Base-by-base conservation (phyloP, 2,888 invertebrate species). In the Heliconius cydno region DNA sequence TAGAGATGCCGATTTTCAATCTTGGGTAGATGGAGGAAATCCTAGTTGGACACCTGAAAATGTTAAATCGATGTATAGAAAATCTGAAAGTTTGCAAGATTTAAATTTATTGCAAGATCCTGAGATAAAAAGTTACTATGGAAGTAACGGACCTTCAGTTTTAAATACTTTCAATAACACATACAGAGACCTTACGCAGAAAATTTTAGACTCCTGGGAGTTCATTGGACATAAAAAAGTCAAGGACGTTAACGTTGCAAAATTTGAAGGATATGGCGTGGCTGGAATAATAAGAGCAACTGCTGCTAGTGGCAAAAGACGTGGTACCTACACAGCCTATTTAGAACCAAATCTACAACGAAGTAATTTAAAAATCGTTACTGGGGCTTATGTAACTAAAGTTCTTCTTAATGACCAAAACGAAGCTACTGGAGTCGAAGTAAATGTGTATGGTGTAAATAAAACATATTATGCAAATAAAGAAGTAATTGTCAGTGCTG, bases 21-120 rank as follows among this genome's bases (percentile, higher is more conserved):
- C 86, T 38, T 96, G 96, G 96, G 91, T 91, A 22, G 85, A 89
- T 0, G 86, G 88, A 25, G 96, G 96, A 3, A 96, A 96, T 79
- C 71, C 84, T 0, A 95, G 95, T 10, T 96, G 96, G 96, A 83
- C 84, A 72, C 95, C 95, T 84, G 86, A 94, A 65, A 91, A 95
- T n/a, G 94, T 96, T 4, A 82, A 88, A 0, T 84, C 91, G 4
- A 96, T 95, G 83, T 95, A 92, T 25, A 92, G 91, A 38, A 96
- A 96, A 84, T 91, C 93, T 0, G 95, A 96, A 88, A 97, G 1
- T 81, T 85, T 91, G 25, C 90, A 92, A 83, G 86, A 90, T 63
- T 34, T 83, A 81, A n/a, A 84, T 2, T 80, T 88, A 13, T 79
- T 88, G 25, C 83, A 85, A 63, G 84, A 90, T 84, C 82, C 82